Evolutionary conservation across 2,113 vertebrate species (phyloP).

Genomic region (Haliaeetus leucogaster): DNA sequence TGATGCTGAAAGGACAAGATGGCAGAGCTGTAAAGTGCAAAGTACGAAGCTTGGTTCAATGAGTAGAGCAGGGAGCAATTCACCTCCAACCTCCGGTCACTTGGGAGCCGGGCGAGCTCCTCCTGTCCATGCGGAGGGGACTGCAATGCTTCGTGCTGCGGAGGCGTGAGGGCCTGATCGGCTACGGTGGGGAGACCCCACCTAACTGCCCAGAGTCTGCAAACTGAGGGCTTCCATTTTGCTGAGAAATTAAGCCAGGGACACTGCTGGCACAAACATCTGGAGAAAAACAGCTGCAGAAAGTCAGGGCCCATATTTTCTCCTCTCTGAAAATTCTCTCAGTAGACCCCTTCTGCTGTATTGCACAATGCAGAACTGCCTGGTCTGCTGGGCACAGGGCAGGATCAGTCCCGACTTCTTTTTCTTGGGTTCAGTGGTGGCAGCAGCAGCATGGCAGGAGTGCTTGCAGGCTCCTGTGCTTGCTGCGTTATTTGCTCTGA

Average conservation of each 20-base stretch:
- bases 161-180: rapidly evolving
- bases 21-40: neutral
- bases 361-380: neutral
- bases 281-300: neutral
- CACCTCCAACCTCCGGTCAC: neutral
- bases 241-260: neutral
- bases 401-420: neutral
- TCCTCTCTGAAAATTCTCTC: neutral
- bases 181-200: neutral
- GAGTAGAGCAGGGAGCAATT: neutral
- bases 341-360: neutral
- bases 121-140: rapidly evolving
- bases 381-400: neutral
- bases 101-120: neutral
- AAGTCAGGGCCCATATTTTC: neutral
- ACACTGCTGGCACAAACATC: neutral
- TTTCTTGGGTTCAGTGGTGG: neutral
- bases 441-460: neutral
- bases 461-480: neutral
- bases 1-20: neutral
- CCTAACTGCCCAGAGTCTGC: neutral
- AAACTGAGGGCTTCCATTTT: neutral
- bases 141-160: rapidly evolving
- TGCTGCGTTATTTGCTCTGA: neutral
- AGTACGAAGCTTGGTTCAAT: neutral